phyloP scores from a whole-genome alignment of 2,113 vertebrate genomes.

The Odocoileus hemionus region DNA sequence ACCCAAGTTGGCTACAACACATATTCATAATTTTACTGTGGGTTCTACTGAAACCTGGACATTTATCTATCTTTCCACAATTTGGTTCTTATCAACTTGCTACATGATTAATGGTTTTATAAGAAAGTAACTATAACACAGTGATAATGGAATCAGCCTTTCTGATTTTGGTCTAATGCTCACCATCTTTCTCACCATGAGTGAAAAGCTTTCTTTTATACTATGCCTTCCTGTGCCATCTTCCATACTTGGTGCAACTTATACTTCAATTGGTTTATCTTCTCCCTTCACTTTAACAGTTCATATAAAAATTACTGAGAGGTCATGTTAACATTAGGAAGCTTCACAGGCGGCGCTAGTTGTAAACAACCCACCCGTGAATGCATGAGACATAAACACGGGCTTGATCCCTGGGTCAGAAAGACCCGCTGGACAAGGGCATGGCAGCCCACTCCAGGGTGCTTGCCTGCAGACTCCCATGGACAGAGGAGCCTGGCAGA shows the following conservation, averaged over 20 bases:
- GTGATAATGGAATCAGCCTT: not conserved
- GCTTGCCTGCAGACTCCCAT: not conserved
- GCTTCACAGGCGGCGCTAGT: accelerated
- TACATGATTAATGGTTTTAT: not conserved
- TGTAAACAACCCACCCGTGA: not conserved
- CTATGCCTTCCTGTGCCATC: not conserved
- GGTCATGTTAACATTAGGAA: not conserved
- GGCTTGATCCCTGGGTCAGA: not conserved
- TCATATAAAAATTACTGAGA: not conserved
- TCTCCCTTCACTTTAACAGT: not conserved
- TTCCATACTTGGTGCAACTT: not conserved
- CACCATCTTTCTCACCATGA: not conserved
- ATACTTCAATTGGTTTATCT: not conserved
- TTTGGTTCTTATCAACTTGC: not conserved
- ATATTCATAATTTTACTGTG: not conserved
- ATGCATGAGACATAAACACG: not conserved
- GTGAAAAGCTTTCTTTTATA: not conserved
- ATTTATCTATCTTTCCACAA: not conserved
- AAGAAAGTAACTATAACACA: not conserved
- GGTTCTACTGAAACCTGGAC: not conserved
- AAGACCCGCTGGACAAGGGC: not conserved
- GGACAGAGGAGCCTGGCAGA: not conserved
- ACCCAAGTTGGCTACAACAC: not conserved
- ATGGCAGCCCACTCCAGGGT: not conserved
- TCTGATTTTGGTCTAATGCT: not conserved